Percentiles rank a stretch among this genome's conserved stretches.
Evolutionary conservation across 2,113 vertebrate species (phyloP).

Genomic region (Hystrix brachyura): DNA sequence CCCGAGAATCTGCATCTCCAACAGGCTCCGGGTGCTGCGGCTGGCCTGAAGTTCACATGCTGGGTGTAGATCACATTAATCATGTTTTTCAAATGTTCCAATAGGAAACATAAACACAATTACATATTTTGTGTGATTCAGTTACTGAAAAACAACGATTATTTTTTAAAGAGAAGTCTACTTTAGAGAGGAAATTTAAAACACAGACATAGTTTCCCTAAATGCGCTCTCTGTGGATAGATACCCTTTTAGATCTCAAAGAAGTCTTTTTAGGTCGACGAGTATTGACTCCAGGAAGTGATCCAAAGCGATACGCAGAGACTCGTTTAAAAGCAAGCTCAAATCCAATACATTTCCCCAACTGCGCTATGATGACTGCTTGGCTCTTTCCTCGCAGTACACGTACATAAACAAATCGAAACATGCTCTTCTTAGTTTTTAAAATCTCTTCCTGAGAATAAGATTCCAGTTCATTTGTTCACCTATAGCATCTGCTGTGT

Average conservation of each 20-base stretch:
- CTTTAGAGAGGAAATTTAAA: constrained; percentile 60
- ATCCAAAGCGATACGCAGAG: constrained; percentile 66
- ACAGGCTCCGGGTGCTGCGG: background rate
- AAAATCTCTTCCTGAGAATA: constrained; percentile 68
- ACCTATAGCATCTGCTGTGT: background rate
- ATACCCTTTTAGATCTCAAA: constrained; percentile 55
- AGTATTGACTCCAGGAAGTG: constrained; percentile 74
- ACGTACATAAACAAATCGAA: constrained; percentile 65
- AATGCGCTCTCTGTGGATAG: background rate
- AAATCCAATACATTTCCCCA: constrained; percentile 32
- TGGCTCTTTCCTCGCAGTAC: constrained; percentile 56
- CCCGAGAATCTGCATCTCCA: background rate
- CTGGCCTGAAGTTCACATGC: background rate
- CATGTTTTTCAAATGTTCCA: constrained; percentile 22
- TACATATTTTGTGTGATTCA: constrained; percentile 3
- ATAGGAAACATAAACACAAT: constrained; percentile 9
- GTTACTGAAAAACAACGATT: constrained; percentile 50
- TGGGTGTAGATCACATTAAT: background rate
- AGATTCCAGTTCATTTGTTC: constrained; percentile 55
- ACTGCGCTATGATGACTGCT: background rate
- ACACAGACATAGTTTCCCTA: background rate
- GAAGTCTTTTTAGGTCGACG: constrained; percentile 63
- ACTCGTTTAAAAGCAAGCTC: constrained; percentile 71
- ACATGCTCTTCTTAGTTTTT: constrained; percentile 46
- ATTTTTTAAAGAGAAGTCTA: constrained; percentile 54